Base-by-base conservation (phyloP, 1,140 invertebrate species). In the Trichonephila clavata region DNA sequence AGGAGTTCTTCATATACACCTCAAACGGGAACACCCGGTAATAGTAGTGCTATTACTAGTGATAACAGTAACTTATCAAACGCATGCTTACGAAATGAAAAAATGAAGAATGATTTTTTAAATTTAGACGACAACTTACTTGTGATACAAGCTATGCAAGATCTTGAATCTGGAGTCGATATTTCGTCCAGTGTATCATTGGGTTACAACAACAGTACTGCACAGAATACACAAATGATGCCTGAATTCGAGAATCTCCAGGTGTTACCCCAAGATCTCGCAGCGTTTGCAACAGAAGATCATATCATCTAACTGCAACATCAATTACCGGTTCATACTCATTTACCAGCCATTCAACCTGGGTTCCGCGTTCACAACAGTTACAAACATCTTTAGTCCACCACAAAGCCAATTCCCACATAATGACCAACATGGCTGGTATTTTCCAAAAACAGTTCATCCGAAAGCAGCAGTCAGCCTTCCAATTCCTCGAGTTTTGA, bases 351-450 rank as follows among this genome's bases (percentile, higher is more conserved):
- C 2, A 24, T 61, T 39, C 81, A 83, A 27, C 86, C 90, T n/a
- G n/a, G n/a, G n/a, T n/a, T n/a, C n/a, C n/a, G n/a, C 20, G 8
- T 63, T 20, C n/a, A 65, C 86, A 84, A 83, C 8, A 39, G 60
- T 57, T 87, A 16, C 65, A 14, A 2, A 4, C 61, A 6, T 1
- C n/a, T n/a, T 43, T 24, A 27, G 24, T 43, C 83, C 16, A 61
- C 50, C 71, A 13, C 63, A 32, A 8, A 89, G 24, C 94, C 92
- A 43, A 91, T 91, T 39, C 94, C 94, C 4, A 92, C 91, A 0
- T 94, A 94, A n/a, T 43, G 94, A 93, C 24, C 94, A 94, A 59
- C 94, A 94, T 94, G 91, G 94, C 94, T 13, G 65, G 94, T 18
- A 94, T 63, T 10, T 20, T 94, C 2, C 86, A 93, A n/a, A 93